These are phyloP conservation scores for Siphlonurus alternatus DNA, from an alignment of 2,888 invertebrate species.

Conservation along the genomic window DNA sequence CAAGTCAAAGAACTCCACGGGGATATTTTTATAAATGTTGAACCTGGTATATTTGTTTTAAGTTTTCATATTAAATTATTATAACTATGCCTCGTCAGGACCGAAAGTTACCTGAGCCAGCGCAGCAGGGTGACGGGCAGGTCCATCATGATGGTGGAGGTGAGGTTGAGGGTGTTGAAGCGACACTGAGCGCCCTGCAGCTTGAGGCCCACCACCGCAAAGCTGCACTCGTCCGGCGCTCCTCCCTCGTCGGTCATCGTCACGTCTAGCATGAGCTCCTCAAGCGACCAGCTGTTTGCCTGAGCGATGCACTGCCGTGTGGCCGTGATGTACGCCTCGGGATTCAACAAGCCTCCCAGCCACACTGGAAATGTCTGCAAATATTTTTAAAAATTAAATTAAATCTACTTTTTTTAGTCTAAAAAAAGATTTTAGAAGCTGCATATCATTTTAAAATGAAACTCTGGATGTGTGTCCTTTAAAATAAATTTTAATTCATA, in stretches of 20 bases:
- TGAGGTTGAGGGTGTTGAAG: constrained; percentile 74
- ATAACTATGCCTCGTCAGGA: too few relatives aligned
- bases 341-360: constrained; percentile 94
- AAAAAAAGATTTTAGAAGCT: too few relatives aligned
- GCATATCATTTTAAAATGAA: not conserved
- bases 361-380: constrained; percentile 78
- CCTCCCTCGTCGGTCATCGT: constrained; percentile 40
- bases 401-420: too few relatives aligned
- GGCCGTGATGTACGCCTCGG: constrained; percentile 98
- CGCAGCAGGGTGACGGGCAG: constrained; percentile 74
- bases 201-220: constrained; percentile 51
- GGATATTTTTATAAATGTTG: too few relatives aligned
- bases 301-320: constrained; percentile 97
- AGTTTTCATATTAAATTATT: too few relatives aligned
- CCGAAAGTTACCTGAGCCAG: constrained; percentile 53
- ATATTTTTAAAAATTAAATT: too few relatives aligned
- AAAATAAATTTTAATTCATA: too few relatives aligned
- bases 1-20: too few relatives aligned
- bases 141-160: constrained; percentile 90
- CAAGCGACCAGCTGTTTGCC: constrained; percentile 91
- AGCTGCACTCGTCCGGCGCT: constrained; percentile 26
- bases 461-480: too few relatives aligned
- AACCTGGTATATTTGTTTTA: too few relatives aligned
- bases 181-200: constrained; percentile 92
- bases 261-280: constrained; percentile 84